A percentile compares a stretch with the other conserved stretches of the same genome.
Evolutionary conservation across 2,888 invertebrate genomes (phyloP).

Genomic region (Diarsia brunnea): DNA sequence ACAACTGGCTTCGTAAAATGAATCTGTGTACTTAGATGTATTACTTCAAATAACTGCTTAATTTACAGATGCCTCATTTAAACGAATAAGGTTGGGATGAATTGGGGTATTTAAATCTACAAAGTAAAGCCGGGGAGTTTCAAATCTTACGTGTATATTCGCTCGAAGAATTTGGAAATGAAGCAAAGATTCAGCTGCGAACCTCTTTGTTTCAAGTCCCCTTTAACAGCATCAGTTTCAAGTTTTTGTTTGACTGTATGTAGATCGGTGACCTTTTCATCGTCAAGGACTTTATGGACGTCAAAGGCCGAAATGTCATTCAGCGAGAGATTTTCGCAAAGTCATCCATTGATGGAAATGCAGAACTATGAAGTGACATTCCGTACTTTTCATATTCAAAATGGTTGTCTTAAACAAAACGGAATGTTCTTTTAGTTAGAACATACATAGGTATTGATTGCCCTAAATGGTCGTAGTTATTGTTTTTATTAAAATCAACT

Average conservation of each 20-base stretch:
- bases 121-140: conserved; percentile 6
- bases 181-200: conserved; percentile 6
- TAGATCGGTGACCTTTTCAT: conserved; percentile 29
- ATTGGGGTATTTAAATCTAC: conserved; percentile 44
- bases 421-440: too few species aligned
- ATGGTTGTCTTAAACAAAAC: not conserved
- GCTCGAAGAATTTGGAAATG: conserved; percentile 23
- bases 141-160: conserved; percentile 14
- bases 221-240: conserved; percentile 10
- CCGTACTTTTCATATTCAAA: not conserved
- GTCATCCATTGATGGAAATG: conserved; percentile 6
- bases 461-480: not conserved
- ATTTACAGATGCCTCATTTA: conserved; percentile 43
- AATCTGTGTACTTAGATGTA: conserved; percentile 52
- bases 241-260: conserved; percentile 28
- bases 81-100: conserved; percentile 28
- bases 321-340: conserved; percentile 11
- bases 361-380: not conserved
- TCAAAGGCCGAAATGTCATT: conserved; percentile 40
- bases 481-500: not conserved
- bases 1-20: conserved; percentile 58
- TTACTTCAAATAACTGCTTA: conserved; percentile 54
- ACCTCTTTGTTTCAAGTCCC: conserved; percentile 10
- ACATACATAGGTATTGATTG: too few species aligned
- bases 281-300: conserved; percentile 18